Percentiles rank a stretch among this genome's conserved stretches.
phyloP scores from a whole-genome alignment of 35 echinoderm and acorn worm genomes.

The Ophiothrix spiculata region DNA sequence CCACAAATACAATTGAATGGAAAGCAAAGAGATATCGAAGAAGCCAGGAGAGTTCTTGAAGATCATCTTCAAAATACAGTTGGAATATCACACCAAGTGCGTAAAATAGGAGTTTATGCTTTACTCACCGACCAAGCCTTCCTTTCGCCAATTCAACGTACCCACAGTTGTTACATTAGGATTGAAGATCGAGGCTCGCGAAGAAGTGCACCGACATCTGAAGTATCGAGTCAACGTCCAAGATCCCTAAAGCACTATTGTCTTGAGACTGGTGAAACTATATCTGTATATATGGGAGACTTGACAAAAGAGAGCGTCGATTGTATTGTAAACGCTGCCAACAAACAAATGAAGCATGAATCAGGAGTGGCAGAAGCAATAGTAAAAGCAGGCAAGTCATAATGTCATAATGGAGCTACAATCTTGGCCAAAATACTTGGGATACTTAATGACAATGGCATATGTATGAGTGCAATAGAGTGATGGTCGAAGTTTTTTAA shows the following conservation, averaged over 20 bases:
- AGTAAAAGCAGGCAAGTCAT: slow-evolving; percentile 41
- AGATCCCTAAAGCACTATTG: background rate
- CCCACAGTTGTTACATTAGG: background rate
- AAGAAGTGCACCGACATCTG: background rate
- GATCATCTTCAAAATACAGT: background rate
- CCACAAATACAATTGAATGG: background rate
- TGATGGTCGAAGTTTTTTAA: background rate
- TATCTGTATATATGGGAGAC: slow-evolving; percentile 40
- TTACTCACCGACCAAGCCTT: background rate
- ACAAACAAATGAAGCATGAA: slow-evolving; percentile 23
- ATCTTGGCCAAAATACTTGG: background rate
- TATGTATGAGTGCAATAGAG: background rate
- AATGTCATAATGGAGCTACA: background rate
- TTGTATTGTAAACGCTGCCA: slow-evolving; percentile 49
- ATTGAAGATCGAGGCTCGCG: background rate
- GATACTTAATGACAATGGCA: background rate
- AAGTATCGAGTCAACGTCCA: background rate
- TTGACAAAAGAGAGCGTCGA: slow-evolving; percentile 40
- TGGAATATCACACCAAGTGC: background rate
- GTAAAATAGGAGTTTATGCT: background rate
- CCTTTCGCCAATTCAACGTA: background rate
- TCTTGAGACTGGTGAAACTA: background rate
- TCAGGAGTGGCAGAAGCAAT: slow-evolving; percentile 40
- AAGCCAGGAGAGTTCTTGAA: background rate
- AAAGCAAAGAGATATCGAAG: background rate